Evolutionary conservation across 2,113 vertebrate species (phyloP).

Genomic region (Pristiophorus japonicus): DNA sequence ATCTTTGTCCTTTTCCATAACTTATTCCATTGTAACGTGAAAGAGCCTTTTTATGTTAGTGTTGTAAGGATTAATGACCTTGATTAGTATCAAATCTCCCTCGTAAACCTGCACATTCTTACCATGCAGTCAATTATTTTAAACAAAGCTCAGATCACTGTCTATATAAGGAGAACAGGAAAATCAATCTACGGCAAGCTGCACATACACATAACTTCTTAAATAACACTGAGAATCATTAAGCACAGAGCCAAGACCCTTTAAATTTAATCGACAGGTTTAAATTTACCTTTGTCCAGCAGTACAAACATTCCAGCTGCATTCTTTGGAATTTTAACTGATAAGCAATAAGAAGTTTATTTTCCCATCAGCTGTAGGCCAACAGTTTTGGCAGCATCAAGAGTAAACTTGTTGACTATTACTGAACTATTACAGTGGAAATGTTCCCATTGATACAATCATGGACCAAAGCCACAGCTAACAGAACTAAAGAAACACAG

Average conservation of each 20-base stretch:
- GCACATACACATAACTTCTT: background rate
- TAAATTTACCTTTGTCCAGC: background rate
- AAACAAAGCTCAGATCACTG: background rate
- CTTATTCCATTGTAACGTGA: background rate
- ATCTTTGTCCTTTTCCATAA: no score
- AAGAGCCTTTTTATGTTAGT: background rate
- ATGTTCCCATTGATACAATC: background rate
- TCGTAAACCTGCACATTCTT: background rate
- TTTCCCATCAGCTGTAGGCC: background rate
- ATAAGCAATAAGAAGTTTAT: background rate
- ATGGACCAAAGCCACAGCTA: background rate
- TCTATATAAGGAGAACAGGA: background rate
- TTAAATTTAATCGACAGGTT: background rate
- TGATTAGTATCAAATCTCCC: background rate
- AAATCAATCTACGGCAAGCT: background rate
- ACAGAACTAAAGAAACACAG: background rate
- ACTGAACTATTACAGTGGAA: background rate
- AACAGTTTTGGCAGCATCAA: background rate
- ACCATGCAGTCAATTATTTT: background rate
- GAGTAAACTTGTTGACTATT: background rate
- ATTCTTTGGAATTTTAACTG: background rate
- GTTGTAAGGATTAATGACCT: background rate
- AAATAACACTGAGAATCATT: background rate
- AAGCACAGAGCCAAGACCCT: background rate
- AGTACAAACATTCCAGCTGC: background rate